Conservation (phyloP, 2,113 vertebrate genomes). For the Opisthocomus hoazin region DNA sequence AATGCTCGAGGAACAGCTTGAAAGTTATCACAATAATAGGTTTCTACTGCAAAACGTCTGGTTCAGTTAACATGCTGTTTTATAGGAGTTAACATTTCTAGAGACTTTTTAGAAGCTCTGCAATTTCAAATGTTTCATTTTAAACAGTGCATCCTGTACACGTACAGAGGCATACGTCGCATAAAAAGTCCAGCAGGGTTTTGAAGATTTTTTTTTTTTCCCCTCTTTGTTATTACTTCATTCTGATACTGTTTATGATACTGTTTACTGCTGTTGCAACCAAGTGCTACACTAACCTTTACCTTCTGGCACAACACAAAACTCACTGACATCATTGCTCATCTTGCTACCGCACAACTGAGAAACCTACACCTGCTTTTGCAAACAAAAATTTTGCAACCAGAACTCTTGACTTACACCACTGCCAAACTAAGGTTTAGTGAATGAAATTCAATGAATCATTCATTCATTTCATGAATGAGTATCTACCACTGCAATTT, state of each 20-base stretch:
- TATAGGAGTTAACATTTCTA: neutral
- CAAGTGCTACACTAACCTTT: neutral
- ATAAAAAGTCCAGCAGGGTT: neutral
- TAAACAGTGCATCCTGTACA: neutral
- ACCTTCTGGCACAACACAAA: neutral
- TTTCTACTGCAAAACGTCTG: neutral
- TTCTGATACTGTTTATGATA: neutral
- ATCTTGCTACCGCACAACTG: neutral
- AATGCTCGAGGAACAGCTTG: neutral
- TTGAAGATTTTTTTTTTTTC: neutral
- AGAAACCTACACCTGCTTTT: neutral
- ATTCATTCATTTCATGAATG: neutral
- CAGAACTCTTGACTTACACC: neutral
- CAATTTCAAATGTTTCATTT: neutral
- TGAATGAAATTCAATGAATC: neutral
- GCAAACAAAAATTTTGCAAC: neutral
- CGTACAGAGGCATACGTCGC: neutral
- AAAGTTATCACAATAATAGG: neutral
- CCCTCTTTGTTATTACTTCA: neutral
- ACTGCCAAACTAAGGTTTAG: neutral
- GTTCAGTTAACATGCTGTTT: neutral
- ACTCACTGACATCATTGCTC: neutral
- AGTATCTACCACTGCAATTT: neutral
- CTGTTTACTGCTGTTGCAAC: neutral
- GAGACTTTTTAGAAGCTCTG: neutral